These are phyloP conservation scores for Catharus minimus DNA, from an alignment of 2,113 vertebrate genomes.

Conservation along the genomic window DNA sequence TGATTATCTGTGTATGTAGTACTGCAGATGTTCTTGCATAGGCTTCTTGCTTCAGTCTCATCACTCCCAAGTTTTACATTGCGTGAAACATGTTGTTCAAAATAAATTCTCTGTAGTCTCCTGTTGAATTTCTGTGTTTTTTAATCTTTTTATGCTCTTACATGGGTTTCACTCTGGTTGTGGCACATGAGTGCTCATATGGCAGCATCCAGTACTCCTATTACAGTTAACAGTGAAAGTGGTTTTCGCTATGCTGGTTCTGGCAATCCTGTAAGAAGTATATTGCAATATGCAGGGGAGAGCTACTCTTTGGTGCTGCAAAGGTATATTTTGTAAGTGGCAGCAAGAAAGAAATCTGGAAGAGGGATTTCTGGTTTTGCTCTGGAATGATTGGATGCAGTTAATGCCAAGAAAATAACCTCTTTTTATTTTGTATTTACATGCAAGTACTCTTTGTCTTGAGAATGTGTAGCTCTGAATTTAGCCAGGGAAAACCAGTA, in stretches of 20 bases:
- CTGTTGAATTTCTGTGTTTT: neutral
- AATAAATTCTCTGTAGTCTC: neutral
- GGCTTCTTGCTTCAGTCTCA: neutral
- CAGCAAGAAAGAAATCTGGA: neutral
- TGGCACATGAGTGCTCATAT: neutral
- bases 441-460: neutral
- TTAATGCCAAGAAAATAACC: neutral
- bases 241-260: neutral
- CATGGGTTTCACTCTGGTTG: neutral
- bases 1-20: neutral
- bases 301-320: neutral
- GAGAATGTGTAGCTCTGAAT: neutral
- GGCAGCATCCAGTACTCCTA: neutral
- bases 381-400: neutral
- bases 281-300: neutral
- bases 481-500: neutral
- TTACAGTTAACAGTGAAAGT: neutral
- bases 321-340: neutral
- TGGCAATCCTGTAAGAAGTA: neutral
- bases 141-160: neutral
- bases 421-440: neutral
- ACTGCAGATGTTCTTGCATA: neutral
- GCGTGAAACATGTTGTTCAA: neutral
- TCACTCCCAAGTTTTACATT: neutral
- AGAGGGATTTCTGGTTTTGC: fast-evolving